Percentiles rank a stretch among this genome's conserved stretches.
Evolutionary conservation across 2,888 invertebrate genomes (phyloP).

Genomic region (Agrotis clavis): DNA sequence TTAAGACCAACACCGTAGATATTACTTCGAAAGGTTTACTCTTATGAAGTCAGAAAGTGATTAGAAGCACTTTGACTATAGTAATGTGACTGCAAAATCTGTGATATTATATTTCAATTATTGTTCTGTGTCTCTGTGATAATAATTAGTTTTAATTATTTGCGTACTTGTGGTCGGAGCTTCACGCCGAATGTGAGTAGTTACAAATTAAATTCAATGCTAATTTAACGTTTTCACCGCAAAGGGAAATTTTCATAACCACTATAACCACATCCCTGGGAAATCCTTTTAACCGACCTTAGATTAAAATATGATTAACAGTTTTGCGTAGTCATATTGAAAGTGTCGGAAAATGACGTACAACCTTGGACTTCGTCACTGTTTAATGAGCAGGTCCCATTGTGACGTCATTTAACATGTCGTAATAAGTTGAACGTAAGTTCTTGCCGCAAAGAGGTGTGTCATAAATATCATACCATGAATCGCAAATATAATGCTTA

Average conservation of each 20-base stretch:
- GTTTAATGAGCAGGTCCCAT: not conserved
- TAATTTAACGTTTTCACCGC: constrained; percentile 30
- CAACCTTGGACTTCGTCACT: not conserved
- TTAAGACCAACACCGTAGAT: constrained; percentile 33
- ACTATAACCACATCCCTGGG: constrained; percentile 19
- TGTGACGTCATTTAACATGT: constrained; percentile 26
- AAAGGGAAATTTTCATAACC: constrained; percentile 38
- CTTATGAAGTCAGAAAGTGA: constrained; percentile 39
- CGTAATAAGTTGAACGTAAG: constrained; percentile 20
- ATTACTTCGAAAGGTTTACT: constrained; percentile 1
- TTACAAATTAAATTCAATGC: constrained; percentile 25
- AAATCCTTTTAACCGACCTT: constrained; percentile 22
- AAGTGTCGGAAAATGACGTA: constrained; percentile 19
- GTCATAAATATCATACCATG: constrained; percentile 32
- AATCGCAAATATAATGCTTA: not conserved
- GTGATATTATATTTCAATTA: constrained; percentile 27
- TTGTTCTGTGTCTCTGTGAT: constrained; percentile 39
- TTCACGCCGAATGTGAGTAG: constrained; percentile 49
- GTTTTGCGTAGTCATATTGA: constrained; percentile 26
- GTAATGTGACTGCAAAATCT: constrained; percentile 68
- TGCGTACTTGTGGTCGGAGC: constrained; percentile 33
- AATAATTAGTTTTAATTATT: constrained; percentile 32
- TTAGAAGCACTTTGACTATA: constrained; percentile 35
- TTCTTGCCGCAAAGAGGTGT: constrained; percentile 35
- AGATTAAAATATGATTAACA: constrained; percentile 15